Conservation (phyloP, 2,797 vertebrate species). For the Falco naumanni region DNA sequence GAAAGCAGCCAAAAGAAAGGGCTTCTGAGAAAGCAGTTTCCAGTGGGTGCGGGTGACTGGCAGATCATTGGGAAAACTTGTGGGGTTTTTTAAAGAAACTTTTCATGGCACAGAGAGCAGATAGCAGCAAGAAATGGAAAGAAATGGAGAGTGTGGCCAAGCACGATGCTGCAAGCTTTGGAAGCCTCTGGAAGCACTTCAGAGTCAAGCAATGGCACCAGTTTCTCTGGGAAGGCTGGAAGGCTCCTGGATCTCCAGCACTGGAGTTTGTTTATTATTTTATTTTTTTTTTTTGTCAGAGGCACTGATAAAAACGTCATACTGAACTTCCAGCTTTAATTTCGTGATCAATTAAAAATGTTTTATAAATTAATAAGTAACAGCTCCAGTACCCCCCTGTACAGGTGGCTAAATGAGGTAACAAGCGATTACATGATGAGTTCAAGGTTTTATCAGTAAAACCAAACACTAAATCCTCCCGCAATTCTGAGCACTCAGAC, state of each 20-base stretch:
- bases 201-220: not conserved
- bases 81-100: not conserved
- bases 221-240: not conserved
- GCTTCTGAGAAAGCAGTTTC: not conserved
- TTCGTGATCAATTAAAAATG: not conserved
- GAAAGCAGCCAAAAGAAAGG: not conserved
- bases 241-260: not conserved
- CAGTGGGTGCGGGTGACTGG: not conserved
- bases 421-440: not conserved
- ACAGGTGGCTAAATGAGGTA: not conserved
- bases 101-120: not conserved
- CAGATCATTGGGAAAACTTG: not conserved
- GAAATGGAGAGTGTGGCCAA: too few species aligned
- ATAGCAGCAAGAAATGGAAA: not conserved
- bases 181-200: not conserved
- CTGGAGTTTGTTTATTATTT: too few species aligned
- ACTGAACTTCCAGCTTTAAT: not conserved
- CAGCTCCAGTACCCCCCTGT: too few species aligned
- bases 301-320: not conserved
- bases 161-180: not conserved
- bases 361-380: not conserved
- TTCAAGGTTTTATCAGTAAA: not conserved
- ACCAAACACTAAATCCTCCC: not conserved
- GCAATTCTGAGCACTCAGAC: not conserved
- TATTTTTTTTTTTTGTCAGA: not conserved